Evolutionary conservation across 2,113 vertebrate species (phyloP).

Genomic region (Setophaga petechia): DNA sequence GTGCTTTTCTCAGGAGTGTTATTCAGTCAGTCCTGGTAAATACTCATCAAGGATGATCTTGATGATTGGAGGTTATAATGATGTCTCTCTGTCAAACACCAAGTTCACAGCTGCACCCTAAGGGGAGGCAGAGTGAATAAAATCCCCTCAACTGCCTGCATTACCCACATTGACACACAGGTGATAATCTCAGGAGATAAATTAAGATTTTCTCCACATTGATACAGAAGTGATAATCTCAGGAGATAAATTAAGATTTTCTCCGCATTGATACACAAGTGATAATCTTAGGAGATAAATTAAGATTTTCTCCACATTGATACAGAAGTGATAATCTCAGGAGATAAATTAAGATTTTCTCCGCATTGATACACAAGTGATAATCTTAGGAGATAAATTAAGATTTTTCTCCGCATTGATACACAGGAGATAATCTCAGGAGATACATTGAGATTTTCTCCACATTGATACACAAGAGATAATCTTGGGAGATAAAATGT

Average conservation of each 20-base stretch:
- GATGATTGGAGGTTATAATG: conserved; percentile 73
- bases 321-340: background rate
- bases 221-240: background rate
- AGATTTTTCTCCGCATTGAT: background rate
- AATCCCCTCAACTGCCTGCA: conserved; percentile 15
- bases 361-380: background rate
- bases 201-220: background rate
- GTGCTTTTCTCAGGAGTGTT: conserved; percentile 74
- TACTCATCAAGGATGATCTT: conserved; percentile 66
- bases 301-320: background rate
- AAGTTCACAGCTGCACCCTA: conserved; percentile 30
- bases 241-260: background rate
- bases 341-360: background rate
- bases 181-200: background rate
- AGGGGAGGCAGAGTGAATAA: conserved; percentile 40
- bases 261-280: background rate
- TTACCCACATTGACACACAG: background rate
- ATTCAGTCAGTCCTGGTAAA: conserved; percentile 75
- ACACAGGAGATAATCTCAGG: background rate
- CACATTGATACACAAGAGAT: background rate
- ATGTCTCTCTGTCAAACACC: conserved; percentile 52
- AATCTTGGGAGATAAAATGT: background rate
- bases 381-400: background rate
- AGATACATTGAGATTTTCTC: background rate
- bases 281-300: background rate